A percentile compares a stretch with the other conserved stretches of the same genome.
phyloP scores from a whole-genome alignment of 2,888 invertebrate species.

The Macaria notata region DNA sequence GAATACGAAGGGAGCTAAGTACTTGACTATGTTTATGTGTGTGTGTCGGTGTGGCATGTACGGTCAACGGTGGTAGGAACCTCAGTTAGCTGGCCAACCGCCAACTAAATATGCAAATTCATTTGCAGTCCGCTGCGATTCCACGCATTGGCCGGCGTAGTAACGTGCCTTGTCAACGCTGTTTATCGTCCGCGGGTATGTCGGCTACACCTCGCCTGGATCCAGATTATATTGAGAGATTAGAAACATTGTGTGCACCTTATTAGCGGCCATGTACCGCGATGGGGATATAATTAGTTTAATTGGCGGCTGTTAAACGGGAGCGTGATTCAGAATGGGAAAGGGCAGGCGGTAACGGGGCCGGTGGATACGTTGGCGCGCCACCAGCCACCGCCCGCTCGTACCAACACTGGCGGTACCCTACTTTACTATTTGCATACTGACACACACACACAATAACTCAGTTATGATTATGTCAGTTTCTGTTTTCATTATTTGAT shows the following conservation, averaged over 20 bases:
- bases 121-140: slow-evolving; percentile 61
- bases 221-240: neutral
- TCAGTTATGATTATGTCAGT: slow-evolving; percentile 9
- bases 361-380: slow-evolving; percentile 46
- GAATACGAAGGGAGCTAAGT: too few species aligned
- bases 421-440: slow-evolving; percentile 21
- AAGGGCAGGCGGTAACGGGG: slow-evolving; percentile 57
- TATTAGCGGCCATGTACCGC: neutral
- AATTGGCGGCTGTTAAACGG: slow-evolving; percentile 38
- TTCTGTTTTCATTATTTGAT: neutral
- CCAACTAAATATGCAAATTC: slow-evolving; percentile 70
- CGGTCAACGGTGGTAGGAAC: slow-evolving; percentile 19
- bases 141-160: slow-evolving; percentile 45
- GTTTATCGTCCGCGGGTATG: slow-evolving; percentile 37
- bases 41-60: too few species aligned
- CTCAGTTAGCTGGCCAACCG: slow-evolving; percentile 50
- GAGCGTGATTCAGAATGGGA: slow-evolving; percentile 57
- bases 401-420: slow-evolving; percentile 30
- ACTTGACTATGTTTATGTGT: too few species aligned
- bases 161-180: slow-evolving; percentile 53
- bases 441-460: slow-evolving; percentile 5
- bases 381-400: slow-evolving; percentile 45
- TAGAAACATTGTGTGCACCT: slow-evolving; percentile 10
- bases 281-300: slow-evolving; percentile 11
- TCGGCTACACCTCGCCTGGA: slow-evolving; percentile 18